These are phyloP conservation scores for Copidosoma aretas DNA, from an alignment of 2,888 invertebrate species.

Conservation along the genomic window DNA sequence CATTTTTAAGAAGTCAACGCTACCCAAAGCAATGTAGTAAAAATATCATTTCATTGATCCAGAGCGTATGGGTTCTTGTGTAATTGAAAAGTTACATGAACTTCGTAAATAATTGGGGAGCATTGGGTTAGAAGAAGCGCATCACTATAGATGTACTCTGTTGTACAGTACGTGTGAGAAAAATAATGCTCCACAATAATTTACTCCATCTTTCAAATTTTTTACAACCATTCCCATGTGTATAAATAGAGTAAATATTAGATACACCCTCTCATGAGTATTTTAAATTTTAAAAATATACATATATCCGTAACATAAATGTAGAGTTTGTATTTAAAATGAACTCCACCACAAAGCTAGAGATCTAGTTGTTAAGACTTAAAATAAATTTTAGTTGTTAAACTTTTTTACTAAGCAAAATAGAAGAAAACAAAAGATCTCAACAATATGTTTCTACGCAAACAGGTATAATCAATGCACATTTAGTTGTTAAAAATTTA, in stretches of 20 bases:
- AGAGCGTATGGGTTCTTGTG: no score
- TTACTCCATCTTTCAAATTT: neutral
- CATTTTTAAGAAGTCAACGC: no score
- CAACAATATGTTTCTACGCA: no score
- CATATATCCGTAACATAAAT: no score
- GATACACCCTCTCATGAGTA: neutral
- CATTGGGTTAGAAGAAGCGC: neutral
- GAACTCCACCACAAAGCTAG: neutral
- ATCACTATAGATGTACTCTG: no score
- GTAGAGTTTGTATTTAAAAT: neutral
- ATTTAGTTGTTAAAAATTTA: no score
- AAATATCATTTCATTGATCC: no score
- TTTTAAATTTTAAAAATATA: neutral
- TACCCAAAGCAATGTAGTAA: no score
- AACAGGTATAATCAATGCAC: no score
- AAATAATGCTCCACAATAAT: conserved; percentile 8
- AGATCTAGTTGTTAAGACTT: neutral
- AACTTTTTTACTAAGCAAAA: no score
- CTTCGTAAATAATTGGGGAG: conserved; percentile 15
- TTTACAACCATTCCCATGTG: neutral
- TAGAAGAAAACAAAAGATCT: no score
- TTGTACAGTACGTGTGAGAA: neutral
- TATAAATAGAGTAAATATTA: conserved; percentile 12
- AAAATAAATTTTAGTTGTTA: neutral
- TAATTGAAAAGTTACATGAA: neutral